Base-by-base conservation (phyloP, 2,888 invertebrate species). In the Gnatocerus cornutus region DNA sequence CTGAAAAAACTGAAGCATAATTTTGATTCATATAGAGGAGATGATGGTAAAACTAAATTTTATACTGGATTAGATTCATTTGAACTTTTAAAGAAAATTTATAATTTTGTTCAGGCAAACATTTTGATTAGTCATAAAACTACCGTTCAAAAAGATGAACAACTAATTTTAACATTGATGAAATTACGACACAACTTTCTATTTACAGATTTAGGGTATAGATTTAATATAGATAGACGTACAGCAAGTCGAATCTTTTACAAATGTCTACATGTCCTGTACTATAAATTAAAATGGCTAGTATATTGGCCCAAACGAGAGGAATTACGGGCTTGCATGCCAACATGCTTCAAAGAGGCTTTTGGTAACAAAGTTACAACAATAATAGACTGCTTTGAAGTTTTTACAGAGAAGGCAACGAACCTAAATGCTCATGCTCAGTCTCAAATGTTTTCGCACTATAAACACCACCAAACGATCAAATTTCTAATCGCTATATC, bases 371-470 rank as follows among this genome's bases (percentile, higher is more conserved):
- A 39, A 13, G 45, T 10, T 6, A 45, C 45, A 13, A 14, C 13
- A 7, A 45, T 45, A 6, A 45, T 45, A 45, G 45, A 45, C 9
- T 45, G 45, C 14, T 45, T 45, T 45, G 45, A 45, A 14, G 45
- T 14, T 5, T 4, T 13, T 4, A 45, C 13, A 13, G 45, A 45
- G 13, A 45, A 45, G 13, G 3, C 14, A 45, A 39, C 13, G 10
- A 45, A 45, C 9, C 13, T 45, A 14, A 4, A 13, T 4, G 13
- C 45, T 6, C 45, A 45, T 6, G 45, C n/a, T n/a, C n/a, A n/a
- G n/a, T n/a, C n/a, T n/a, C 45, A 7, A 14, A 12, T 13, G 13
- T 14, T 6, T 45, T 45, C 45, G 13, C 10, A 45, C 9, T 45
- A 45, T 45, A 45, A 45, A 45, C 45, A 45, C 14, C 45, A 45